Percentiles rank a stretch among this genome's conserved stretches.
Evolutionary conservation across 2,888 invertebrate genomes (phyloP).

Genomic region (Dione juno): DNA sequence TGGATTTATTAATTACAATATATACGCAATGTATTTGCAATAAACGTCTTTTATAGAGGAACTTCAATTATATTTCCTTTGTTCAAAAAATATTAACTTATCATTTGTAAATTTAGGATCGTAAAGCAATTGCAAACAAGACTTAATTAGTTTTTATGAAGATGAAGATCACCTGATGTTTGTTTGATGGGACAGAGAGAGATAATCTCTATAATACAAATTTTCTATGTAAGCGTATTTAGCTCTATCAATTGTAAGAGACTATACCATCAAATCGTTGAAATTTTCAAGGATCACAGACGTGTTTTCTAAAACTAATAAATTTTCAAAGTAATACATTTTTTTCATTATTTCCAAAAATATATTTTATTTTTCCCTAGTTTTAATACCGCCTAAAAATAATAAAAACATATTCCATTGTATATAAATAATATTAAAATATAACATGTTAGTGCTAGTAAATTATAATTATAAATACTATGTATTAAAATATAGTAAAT

Average conservation of each 20-base stretch:
- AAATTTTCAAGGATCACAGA: too few relatives aligned
- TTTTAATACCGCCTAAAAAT: too few relatives aligned
- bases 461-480: neutral
- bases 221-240: neutral
- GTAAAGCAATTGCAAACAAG: conserved; percentile 1
- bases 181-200: neutral
- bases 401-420: too few relatives aligned
- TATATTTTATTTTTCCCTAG: too few relatives aligned
- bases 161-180: neutral
- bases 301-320: too few relatives aligned
- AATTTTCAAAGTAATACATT: too few relatives aligned
- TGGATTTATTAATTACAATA: neutral
- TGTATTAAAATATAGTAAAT: neutral
- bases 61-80: conserved; percentile 4
- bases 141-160: neutral
- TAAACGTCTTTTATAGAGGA: conserved; percentile 1
- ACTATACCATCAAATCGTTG: too few relatives aligned
- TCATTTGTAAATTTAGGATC: conserved; percentile 9
- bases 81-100: neutral
- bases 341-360: too few relatives aligned
- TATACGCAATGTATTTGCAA: neutral
- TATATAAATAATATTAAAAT: neutral
- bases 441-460: neutral
- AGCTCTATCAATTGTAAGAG: neutral
- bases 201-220: neutral